Percentiles rank a stretch among this genome's conserved stretches.
Evolutionary conservation across 2,888 invertebrate species (phyloP).

Genomic region (Chrysopilus asiliformis): DNA sequence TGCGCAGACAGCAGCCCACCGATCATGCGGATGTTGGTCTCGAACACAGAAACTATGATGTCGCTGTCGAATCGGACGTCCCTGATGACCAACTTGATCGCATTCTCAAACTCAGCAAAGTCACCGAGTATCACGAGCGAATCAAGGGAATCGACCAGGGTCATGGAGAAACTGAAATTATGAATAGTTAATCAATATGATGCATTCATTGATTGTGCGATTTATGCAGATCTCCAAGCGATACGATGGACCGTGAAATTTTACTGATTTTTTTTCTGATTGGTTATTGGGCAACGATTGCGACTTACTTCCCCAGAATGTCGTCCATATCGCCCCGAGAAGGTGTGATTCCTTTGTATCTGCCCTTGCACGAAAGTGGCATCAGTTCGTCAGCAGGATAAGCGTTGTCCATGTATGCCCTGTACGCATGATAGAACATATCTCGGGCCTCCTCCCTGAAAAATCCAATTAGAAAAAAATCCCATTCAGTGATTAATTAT

Average conservation of each 20-base stretch:
- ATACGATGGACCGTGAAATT: too few species aligned
- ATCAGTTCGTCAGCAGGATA: slow-evolving; percentile 97
- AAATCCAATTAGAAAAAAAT: slow-evolving; percentile 15
- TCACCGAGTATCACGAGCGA: slow-evolving; percentile 86
- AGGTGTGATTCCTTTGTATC: slow-evolving; percentile 79
- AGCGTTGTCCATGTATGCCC: slow-evolving; percentile 93
- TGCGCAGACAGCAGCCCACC: slow-evolving; percentile 91
- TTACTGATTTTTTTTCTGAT: too few species aligned
- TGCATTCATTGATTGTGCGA: too few species aligned
- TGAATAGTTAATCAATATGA: too few species aligned
- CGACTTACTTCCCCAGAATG: slow-evolving; percentile 84
- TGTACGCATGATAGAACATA: slow-evolving; percentile 96
- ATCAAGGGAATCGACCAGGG: slow-evolving; percentile 87
- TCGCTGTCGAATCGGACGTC: slow-evolving; percentile 89
- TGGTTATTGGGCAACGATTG: too few species aligned
- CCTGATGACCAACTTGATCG: slow-evolving; percentile 69
- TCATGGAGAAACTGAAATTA: slow-evolving; percentile 96
- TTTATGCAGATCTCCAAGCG: too few species aligned
- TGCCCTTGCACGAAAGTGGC: slow-evolving; percentile 89
- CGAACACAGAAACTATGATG: slow-evolving; percentile 93
- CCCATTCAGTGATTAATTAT: not conserved
- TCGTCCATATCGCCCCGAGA: slow-evolving; percentile 95
- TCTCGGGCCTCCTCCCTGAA: slow-evolving; percentile 76
- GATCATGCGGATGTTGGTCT: slow-evolving; percentile 95
- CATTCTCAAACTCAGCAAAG: slow-evolving; percentile 85